These are phyloP conservation scores for Mastacembelus armatus DNA, from an alignment of 2,797 vertebrate species.

Conservation along the genomic window DNA sequence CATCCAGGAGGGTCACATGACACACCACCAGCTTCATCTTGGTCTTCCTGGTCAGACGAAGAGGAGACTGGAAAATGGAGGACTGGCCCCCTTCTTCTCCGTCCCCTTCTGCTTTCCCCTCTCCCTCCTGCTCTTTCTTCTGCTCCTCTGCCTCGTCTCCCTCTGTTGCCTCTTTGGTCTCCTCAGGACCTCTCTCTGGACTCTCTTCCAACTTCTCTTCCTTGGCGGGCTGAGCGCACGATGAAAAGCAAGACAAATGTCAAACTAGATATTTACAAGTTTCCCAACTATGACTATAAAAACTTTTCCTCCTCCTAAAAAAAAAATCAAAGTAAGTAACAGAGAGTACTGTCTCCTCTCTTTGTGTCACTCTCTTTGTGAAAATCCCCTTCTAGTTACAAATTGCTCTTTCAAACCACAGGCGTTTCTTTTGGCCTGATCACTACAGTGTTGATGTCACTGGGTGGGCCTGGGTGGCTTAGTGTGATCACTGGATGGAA, in stretches of 20 bases:
- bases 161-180: constrained; percentile 57
- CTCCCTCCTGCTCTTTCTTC: constrained; percentile 50
- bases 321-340: neutral
- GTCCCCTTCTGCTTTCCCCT: constrained; percentile 63
- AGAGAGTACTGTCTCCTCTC: constrained; percentile 6
- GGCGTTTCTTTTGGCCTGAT: constrained; percentile 69
- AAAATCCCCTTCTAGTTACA: constrained; percentile 25
- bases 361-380: neutral
- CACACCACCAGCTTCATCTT: constrained; percentile 91
- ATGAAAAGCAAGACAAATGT: neutral
- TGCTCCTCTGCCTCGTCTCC: constrained; percentile 48
- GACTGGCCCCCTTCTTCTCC: constrained; percentile 74
- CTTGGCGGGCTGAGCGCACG: constrained; percentile 80
- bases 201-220: constrained; percentile 82
- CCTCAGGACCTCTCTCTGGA: constrained; percentile 60
- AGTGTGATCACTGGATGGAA: constrained; percentile 70
- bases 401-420: constrained; percentile 32
- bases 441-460: constrained; percentile 73
- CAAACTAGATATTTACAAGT: constrained; percentile 5
- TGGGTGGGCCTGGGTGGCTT: constrained; percentile 69
- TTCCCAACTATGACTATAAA: neutral
- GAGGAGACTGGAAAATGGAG: constrained; percentile 81
- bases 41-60: constrained; percentile 88
- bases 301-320: neutral
- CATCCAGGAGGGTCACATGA: constrained; percentile 91